These are phyloP conservation scores for Diaphora mendica DNA, from an alignment of 2,888 invertebrate genomes.

Conservation along the genomic window DNA sequence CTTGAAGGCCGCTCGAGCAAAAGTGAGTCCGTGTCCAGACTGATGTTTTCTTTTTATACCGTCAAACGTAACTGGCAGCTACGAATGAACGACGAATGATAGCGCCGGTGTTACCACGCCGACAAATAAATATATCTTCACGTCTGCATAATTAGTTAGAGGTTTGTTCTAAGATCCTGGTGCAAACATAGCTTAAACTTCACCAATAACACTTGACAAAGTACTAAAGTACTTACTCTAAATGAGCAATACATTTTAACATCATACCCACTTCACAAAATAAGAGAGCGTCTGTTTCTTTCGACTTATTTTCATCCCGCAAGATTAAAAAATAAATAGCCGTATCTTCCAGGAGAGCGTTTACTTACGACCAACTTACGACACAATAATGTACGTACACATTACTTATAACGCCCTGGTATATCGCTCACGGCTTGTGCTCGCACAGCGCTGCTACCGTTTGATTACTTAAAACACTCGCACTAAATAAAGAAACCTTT, in stretches of 20 bases:
- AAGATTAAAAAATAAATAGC: constrained; percentile 46
- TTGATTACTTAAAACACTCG: constrained; percentile 22
- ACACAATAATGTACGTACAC: constrained; percentile 40
- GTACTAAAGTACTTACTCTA: constrained; percentile 7
- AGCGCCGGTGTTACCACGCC: no score
- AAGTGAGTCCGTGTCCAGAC: no score
- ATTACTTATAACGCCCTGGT: constrained; percentile 39
- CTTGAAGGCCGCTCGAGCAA: no score
- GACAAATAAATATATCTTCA: background rate
- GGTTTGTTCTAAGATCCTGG: background rate
- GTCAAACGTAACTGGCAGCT: no score
- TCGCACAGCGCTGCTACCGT: constrained; percentile 33
- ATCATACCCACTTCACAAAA: constrained; percentile 21
- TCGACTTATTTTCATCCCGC: constrained; percentile 35
- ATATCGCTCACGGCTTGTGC: constrained; percentile 35
- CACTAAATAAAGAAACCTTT: constrained; percentile 18
- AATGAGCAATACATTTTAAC: constrained; percentile 18
- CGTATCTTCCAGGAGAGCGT: constrained; percentile 15
- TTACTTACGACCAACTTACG: constrained; percentile 39
- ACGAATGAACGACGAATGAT: no score
- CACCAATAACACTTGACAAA: background rate
- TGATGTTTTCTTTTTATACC: no score
- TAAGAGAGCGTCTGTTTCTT: constrained; percentile 26
- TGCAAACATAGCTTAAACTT: background rate
- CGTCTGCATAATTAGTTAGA: background rate